Evolutionary conservation across 1,140 invertebrate genomes (phyloP), one percentile per base, ranked within the genome.

Genomic region (Melipona quadrifasciata): DNA sequence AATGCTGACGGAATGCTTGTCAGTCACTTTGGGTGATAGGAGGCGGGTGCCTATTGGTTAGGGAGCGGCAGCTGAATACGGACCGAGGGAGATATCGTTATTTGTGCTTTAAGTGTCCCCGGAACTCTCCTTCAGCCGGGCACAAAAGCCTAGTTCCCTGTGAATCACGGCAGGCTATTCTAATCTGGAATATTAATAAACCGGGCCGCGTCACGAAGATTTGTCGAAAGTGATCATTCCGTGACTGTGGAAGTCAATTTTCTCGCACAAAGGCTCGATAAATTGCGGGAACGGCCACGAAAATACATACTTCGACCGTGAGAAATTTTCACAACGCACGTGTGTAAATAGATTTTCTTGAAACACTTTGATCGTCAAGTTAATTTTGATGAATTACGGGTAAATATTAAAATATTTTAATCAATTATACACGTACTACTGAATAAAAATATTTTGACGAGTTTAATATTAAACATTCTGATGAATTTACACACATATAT

Each of bases 1-100:
- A 92, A 93, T 92, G 86, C 90, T 91, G 89, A 91, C 87, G 89
- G 90, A 87, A 87, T 86, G 86, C 86, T 90, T 92, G 92, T 93
- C 92, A 90, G 87, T 92, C 90, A 93, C 86, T 90, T 89, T 89
- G 34, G 84, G 61, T 88, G 89, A 87, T 90, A 90, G 82, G 79
- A 89, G 80, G 85, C 80, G 87, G 39, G 79, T 71, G 84, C 67
- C 82, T 75, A 87, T 91, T 79, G 81, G 84, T 79, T 87, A 86
- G 89, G 88, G 90, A 90, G 86, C 88, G 90, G 73, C 88, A 86
- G 73, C 87, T 91, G 87, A 92, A 91, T 92, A 64, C 64, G 74
- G 85, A 86, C 78, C 80, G 34, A 55, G 87, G 88, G 89, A 91
- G 91, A 91, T 90, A 87, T 92, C 88, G 86, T 92, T 92, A 92